phyloP scores from a whole-genome alignment of 2,888 invertebrate species.

The Byasa hedistus region DNA sequence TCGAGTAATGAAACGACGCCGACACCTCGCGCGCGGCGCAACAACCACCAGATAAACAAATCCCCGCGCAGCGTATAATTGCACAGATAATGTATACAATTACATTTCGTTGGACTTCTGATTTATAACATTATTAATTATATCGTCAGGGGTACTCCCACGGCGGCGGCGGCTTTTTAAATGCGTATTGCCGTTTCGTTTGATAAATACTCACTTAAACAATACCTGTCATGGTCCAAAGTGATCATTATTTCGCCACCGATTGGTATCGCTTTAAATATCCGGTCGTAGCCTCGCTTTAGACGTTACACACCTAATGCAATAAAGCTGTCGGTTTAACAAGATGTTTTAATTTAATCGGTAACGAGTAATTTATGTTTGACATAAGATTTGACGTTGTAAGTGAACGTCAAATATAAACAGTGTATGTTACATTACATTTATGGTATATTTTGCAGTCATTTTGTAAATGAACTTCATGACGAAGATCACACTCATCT shows the following conservation, averaged over 20 bases:
- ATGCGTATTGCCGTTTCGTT: conserved; percentile 4
- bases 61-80: conserved; percentile 6
- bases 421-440: too few relatives aligned
- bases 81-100: conserved; percentile 12
- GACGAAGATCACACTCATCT: too few relatives aligned
- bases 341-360: too few relatives aligned
- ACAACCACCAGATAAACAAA: conserved; percentile 8
- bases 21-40: conserved; percentile 1
- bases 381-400: too few relatives aligned
- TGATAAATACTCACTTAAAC: conserved; percentile 3
- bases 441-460: too few relatives aligned
- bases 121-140: conserved; percentile 18
- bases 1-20: not conserved
- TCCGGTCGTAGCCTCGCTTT: not conserved
- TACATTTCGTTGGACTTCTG: conserved; percentile 3
- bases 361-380: too few relatives aligned
- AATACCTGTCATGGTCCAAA: not conserved
- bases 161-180: not conserved
- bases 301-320: not conserved
- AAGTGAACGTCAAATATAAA: too few relatives aligned
- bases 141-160: conserved; percentile 4
- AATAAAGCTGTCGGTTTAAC: too few relatives aligned
- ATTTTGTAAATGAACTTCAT: too few relatives aligned
- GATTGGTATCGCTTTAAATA: conserved; percentile 6
- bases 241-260: conserved; percentile 1